Conservation (phyloP, 2,113 vertebrate species). For the Barbus barbus region DNA sequence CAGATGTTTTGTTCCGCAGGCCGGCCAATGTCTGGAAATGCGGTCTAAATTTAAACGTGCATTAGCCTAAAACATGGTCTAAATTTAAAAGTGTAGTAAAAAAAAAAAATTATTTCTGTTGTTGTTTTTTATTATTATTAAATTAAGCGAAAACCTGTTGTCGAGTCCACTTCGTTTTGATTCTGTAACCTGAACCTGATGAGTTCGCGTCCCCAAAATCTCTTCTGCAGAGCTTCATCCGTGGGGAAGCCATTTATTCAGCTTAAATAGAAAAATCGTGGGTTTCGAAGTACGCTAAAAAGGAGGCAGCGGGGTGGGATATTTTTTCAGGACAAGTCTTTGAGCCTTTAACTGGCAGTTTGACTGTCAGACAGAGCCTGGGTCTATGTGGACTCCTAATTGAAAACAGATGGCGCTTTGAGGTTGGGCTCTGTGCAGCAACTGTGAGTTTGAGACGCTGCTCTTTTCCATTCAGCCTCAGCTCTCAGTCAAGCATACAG, state of each 20-base stretch:
- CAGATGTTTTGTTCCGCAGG: background rate
- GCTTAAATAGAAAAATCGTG: conserved; percentile 57
- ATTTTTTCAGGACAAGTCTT: conserved; percentile 70
- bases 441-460: conserved; percentile 65
- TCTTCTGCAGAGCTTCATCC: conserved; percentile 16
- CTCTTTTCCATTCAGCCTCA: conserved; percentile 69
- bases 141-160: background rate
- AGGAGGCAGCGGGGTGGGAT: conserved; percentile 56
- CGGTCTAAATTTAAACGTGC: background rate
- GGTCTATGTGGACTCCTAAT: conserved; percentile 70
- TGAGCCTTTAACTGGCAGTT: conserved; percentile 67
- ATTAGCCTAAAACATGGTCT: too few relatives aligned
- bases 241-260: conserved; percentile 49
- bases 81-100: background rate
- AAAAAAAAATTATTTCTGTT: too few relatives aligned
- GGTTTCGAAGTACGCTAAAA: conserved; percentile 53
- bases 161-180: background rate
- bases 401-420: conserved; percentile 77
- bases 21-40: background rate
- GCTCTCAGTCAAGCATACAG: conserved; percentile 69
- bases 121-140: background rate
- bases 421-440: conserved; percentile 59
- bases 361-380: conserved; percentile 71
- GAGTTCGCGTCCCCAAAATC: too few relatives aligned
- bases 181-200: background rate